Percentiles rank a stretch among this genome's conserved stretches.
Conservation (phyloP, 2,888 invertebrate species). For the Oscheius sp. region DNA sequence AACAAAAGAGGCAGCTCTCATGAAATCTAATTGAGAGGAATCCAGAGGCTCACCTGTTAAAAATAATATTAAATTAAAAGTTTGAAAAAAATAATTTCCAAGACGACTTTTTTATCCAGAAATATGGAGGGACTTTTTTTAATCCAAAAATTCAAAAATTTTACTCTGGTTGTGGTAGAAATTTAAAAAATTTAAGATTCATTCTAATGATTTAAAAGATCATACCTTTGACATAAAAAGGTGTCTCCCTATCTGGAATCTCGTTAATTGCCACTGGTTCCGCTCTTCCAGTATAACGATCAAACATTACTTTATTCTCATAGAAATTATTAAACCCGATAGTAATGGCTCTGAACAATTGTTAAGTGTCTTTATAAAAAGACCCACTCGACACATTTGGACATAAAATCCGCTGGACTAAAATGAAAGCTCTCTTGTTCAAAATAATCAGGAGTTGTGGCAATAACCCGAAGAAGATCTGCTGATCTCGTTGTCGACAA, state of each 20-base stretch:
- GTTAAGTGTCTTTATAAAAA: no score
- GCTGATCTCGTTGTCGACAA: no score
- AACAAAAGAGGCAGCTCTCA: neutral
- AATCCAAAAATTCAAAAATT: no score
- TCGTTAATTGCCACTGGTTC: neutral
- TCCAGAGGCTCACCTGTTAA: conserved; percentile 14
- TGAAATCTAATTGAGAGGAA: neutral
- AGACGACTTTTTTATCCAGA: neutral
- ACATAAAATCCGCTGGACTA: no score
- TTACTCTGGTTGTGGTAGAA: no score
- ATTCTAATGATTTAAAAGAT: neutral
- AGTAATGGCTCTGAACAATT: neutral
- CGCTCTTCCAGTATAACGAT: neutral
- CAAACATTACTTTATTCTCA: neutral
- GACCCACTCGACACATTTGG: no score
- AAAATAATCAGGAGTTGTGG: no score
- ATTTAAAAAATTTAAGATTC: neutral
- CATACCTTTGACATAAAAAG: conserved; percentile 10
- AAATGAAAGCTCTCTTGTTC: no score
- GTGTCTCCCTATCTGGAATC: neutral
- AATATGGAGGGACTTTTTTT: neutral
- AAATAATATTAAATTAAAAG: neutral
- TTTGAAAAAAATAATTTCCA: neutral
- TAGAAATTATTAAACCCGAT: neutral
- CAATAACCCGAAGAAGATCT: no score